A percentile compares a stretch with the other conserved stretches of the same genome.
Conservation (phyloP, 2,797 vertebrate species). For the Loris lydekkerianus region DNA sequence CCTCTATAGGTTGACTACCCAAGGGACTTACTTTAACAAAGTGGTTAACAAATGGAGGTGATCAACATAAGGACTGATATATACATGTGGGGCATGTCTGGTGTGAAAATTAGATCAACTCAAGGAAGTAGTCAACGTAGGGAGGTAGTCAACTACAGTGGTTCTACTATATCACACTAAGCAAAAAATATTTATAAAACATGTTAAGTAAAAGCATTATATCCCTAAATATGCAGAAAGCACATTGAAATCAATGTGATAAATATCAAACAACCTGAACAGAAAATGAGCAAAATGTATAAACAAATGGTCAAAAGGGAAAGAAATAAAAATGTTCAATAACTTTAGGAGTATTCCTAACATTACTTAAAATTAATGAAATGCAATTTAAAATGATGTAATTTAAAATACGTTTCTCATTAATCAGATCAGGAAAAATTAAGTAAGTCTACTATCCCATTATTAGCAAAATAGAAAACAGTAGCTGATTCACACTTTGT, state of each 20-base stretch:
- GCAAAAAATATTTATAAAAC: background rate
- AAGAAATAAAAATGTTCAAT: constrained; percentile 32
- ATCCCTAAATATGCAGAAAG: background rate
- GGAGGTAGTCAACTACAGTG: too few relatives aligned
- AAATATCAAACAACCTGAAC: background rate
- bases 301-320: constrained; percentile 2
- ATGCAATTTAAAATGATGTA: constrained; percentile 46
- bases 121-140: too few relatives aligned
- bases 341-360: constrained; percentile 31
- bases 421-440: constrained; percentile 43
- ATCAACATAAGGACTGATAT: too few relatives aligned
- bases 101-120: too few relatives aligned
- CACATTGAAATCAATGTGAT: background rate
- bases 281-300: background rate
- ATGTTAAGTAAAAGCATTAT: background rate
- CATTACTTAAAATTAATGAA: constrained; percentile 56
- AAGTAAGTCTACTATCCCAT: background rate
- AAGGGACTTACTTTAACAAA: too few relatives aligned
- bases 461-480: background rate
- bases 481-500: background rate
- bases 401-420: background rate
- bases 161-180: background rate
- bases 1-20: too few relatives aligned
- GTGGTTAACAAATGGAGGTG: too few relatives aligned
- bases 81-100: too few relatives aligned